Evolutionary conservation across 2,113 vertebrate genomes (phyloP).

Genomic region (Pachyramphus minor): DNA sequence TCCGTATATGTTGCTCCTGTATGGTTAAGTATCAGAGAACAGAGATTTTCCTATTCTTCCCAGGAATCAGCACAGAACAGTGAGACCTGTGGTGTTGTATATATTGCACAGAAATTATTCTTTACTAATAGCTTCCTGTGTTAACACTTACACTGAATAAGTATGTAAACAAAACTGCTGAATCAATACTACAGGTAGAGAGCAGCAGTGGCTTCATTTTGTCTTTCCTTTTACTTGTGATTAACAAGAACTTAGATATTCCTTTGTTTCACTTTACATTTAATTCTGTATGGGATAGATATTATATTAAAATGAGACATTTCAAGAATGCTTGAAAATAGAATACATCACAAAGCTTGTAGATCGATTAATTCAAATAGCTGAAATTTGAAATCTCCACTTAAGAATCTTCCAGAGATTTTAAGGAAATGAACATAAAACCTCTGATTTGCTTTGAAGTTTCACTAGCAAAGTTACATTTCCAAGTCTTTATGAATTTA

Average conservation of each 20-base stretch:
- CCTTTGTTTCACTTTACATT: not conserved
- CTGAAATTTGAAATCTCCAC: not conserved
- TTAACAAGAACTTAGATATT: not conserved
- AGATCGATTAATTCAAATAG: not conserved
- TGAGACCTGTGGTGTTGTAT: not conserved
- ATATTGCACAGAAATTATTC: not conserved
- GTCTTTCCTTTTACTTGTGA: not conserved
- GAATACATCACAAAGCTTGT: not conserved
- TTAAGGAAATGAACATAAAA: not conserved
- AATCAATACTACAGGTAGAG: not conserved
- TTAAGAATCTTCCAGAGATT: not conserved
- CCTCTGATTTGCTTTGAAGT: not conserved
- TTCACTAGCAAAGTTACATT: not conserved
- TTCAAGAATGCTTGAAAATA: not conserved
- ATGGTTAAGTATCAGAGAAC: not conserved
- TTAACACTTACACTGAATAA: not conserved
- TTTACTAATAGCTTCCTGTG: not conserved
- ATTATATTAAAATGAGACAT: not conserved
- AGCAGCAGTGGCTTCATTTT: not conserved
- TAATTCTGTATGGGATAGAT: not conserved
- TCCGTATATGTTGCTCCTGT: not conserved
- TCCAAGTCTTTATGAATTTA: not conserved
- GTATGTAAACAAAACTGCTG: not conserved
- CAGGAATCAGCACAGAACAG: not conserved
- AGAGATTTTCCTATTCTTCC: not conserved